phyloP scores from a whole-genome alignment of 2,797 vertebrate genomes.

The Micrastur ruficollis region DNA sequence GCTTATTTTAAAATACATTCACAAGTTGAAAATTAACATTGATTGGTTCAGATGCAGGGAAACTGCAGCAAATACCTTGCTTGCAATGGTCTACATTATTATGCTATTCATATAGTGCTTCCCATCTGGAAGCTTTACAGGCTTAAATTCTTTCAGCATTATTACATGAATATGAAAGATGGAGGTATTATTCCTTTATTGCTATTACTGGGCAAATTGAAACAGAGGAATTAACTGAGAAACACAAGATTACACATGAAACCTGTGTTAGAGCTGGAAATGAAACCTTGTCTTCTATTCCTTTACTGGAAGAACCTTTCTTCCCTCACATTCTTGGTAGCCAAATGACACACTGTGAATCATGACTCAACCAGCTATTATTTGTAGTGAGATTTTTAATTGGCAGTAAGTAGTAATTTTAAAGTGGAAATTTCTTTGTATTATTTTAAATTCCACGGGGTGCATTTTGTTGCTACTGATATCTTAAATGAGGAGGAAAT shows the following conservation, averaged over 20 bases:
- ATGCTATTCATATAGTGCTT: not conserved
- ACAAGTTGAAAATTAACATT: not conserved
- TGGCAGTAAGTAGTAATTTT: not conserved
- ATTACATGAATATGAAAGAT: not conserved
- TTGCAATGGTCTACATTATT: not conserved
- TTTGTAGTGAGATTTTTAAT: conserved; percentile 37
- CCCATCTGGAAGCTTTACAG: not conserved
- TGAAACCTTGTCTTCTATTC: not conserved
- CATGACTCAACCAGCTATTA: not conserved
- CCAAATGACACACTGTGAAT: not conserved
- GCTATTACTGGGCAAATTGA: not conserved
- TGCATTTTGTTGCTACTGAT: not conserved
- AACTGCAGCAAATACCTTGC: not conserved
- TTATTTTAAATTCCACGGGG: not conserved
- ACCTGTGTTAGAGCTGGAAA: not conserved
- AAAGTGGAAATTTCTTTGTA: not conserved
- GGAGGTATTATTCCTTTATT: not conserved
- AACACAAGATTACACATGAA: not conserved
- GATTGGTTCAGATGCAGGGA: not conserved
- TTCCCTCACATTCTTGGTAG: not conserved
- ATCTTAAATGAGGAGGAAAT: conserved; percentile 17
- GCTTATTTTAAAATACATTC: not conserved
- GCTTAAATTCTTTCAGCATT: not conserved
- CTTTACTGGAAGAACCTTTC: not conserved
- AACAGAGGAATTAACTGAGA: not conserved